Base-by-base conservation (phyloP, 2,888 invertebrate genomes). In the Microctonus brassicae region DNA sequence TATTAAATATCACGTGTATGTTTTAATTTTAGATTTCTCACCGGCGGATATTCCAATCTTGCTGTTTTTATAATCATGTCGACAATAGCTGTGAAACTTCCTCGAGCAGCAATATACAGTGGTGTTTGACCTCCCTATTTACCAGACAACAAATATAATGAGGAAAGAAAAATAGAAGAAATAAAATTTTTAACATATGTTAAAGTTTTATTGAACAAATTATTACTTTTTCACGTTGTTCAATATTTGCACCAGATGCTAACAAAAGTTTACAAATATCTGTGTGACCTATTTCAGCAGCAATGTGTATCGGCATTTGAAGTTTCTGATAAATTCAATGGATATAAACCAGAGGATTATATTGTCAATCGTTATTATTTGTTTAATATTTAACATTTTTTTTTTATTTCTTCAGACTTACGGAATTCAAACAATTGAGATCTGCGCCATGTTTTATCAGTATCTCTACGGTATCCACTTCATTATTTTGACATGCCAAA, bases 11-110 rank as follows among this genome's bases (percentile, higher is more conserved):
- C n/a, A 10, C 26, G 24, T 47, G 13, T 20, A 5, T 0, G 0
- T 34, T 52, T 58, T 13, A 39, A 29, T 52, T 10, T 24, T 2
- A 60, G 52, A 29, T 67, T 29, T 73, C 88, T 87, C 84, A 92
- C 93, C 85, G 90, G 4, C 6, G 47, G 91, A 77, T 91, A 91
- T 79, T 93, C 93, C 76, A 93, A 85, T 79, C 93, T 89, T 5
- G 93, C 91, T 20, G 93, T 93, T 81, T 93, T 94, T 76, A 95
- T 94, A 71, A 95, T 92, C 90, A 95, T 92, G 82, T 94, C 95
- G 72, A 95, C 92, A 75, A 95, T 94, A 34, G 94, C 94, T 1
- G 94, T 94, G 88, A 94, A 94, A 82, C 94, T 94, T 13, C 95
- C 95, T 66, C 95, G 88, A 1, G 95, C 94, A 0, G 95, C 95